phyloP scores from a whole-genome alignment of 2,113 vertebrate species.

The Diadophis punctatus region DNA sequence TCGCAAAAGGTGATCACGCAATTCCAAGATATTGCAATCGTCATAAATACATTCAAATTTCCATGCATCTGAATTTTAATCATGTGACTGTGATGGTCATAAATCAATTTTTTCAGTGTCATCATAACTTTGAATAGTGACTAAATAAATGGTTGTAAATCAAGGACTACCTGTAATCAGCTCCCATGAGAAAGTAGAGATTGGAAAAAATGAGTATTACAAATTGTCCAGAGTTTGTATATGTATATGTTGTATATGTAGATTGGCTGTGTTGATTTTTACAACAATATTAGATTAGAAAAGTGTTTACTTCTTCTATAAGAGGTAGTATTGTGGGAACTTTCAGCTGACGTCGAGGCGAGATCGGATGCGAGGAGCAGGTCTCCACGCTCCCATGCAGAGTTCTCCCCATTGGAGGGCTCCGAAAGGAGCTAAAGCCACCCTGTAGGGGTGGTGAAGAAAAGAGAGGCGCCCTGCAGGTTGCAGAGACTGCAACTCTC shows the following conservation, averaged over 20 bases:
- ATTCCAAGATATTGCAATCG: neutral
- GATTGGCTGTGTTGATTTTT: neutral
- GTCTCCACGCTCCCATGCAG: too few species aligned
- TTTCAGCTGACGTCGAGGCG: fast-evolving
- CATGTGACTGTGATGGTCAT: neutral
- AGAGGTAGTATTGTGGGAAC: neutral
- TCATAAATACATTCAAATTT: neutral
- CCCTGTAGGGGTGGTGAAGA: too few species aligned
- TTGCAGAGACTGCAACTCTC: too few species aligned
- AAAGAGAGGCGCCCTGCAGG: too few species aligned
- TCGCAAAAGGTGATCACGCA: neutral
- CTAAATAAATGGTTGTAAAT: neutral
- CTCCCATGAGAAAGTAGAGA: neutral
- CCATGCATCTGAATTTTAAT: neutral
- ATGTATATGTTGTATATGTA: too few species aligned
- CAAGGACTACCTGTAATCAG: neutral
- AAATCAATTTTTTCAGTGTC: neutral
- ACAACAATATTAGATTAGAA: neutral
- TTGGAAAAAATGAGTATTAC: neutral
- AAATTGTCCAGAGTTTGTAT: neutral
- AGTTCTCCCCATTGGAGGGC: too few species aligned
- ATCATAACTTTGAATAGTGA: neutral
- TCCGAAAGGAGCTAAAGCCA: too few species aligned
- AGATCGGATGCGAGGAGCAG: too few species aligned
- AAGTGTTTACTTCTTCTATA: neutral